These are phyloP conservation scores for Callospermophilus lateralis DNA, from an alignment of 2,113 vertebrate genomes.

Conservation along the genomic window DNA sequence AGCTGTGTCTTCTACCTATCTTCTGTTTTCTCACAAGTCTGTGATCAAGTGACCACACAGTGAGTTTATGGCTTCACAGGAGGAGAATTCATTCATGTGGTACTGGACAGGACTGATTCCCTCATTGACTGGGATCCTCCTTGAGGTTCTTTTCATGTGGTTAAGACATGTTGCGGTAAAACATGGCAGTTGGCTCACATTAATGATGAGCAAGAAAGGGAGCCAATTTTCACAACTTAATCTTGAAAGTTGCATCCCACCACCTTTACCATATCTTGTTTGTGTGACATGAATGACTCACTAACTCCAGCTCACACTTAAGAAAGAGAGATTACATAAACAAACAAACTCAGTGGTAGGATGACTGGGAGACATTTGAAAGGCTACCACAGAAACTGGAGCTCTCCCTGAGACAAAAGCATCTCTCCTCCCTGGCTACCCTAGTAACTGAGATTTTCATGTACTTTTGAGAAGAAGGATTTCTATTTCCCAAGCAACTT, in stretches of 20 bases:
- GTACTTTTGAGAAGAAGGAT: background rate
- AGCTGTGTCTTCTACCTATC: background rate
- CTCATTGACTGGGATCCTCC: background rate
- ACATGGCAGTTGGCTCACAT: background rate
- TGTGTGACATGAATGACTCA: background rate
- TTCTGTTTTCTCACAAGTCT: background rate
- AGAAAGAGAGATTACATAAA: background rate
- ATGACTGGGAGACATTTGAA: background rate
- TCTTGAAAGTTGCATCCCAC: background rate
- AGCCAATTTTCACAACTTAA: background rate
- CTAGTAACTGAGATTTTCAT: background rate
- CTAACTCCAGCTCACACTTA: background rate
- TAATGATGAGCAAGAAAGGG: background rate
- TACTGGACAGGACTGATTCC: background rate
- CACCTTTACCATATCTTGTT: background rate
- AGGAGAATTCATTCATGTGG: background rate
- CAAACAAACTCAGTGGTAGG: background rate
- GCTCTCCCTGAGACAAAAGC: background rate
- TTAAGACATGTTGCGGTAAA: background rate
- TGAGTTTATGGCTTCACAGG: background rate
- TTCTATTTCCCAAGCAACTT: background rate
- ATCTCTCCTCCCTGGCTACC: background rate
- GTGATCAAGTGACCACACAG: background rate
- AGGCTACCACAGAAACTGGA: background rate
- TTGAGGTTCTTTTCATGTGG: background rate